Evolutionary conservation across 2,888 invertebrate species (phyloP).

Genomic region (Caenorhabditis sp.): DNA sequence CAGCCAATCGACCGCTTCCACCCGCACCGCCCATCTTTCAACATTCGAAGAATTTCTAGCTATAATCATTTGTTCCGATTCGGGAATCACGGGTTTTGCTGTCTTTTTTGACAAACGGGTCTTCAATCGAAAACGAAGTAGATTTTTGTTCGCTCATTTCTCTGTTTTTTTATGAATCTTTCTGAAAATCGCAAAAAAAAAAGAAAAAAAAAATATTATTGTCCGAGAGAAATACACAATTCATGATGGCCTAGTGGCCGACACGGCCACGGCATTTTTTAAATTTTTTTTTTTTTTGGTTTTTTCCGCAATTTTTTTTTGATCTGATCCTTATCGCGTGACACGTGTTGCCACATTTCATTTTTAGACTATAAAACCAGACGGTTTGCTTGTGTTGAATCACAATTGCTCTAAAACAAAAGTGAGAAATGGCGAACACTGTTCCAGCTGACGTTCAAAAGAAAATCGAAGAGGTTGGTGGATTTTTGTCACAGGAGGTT

Average conservation of each 20-base stretch:
- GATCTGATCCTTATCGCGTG: no score
- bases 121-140: not conserved
- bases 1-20: not conserved
- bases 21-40: not conserved
- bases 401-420: not conserved
- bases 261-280: no score
- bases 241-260: no score
- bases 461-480: constrained; percentile 20
- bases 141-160: not conserved
- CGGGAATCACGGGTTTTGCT: not conserved
- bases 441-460: constrained; percentile 37
- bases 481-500: not conserved
- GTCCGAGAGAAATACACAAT: no score
- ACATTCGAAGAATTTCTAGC: not conserved
- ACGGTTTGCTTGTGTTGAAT: not conserved
- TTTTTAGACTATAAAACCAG: no score
- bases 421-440: constrained; percentile 14
- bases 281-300: no score
- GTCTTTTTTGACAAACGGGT: no score
- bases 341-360: no score
- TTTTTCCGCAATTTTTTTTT: no score
- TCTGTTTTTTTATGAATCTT: not conserved
- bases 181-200: not conserved
- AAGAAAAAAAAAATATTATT: no score
- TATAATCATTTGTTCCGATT: not conserved